Evolutionary conservation across 2,113 vertebrate genomes (phyloP).

Genomic region (Stegostoma tigrinum): DNA sequence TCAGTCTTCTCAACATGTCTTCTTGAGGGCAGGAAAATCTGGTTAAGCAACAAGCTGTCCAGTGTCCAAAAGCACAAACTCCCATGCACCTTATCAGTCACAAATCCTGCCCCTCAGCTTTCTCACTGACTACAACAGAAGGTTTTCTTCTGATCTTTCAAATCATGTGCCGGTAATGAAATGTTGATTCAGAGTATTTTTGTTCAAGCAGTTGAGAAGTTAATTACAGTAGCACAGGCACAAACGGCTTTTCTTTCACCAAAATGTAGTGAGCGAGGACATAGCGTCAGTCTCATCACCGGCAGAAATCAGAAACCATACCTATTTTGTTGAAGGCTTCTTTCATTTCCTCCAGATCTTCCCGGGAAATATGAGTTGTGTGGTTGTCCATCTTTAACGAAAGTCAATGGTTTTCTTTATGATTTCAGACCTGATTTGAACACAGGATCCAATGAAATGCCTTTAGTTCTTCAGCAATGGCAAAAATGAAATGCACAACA

Average conservation of each 20-base stretch:
- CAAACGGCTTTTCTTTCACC: not conserved
- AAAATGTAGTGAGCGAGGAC: not conserved
- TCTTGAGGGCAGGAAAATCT: too few species aligned
- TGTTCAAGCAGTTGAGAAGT: not conserved
- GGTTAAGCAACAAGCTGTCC: too few species aligned
- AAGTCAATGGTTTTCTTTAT: conserved; percentile 38
- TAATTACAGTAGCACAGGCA: not conserved
- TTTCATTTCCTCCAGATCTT: conserved; percentile 82
- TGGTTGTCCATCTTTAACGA: conserved; percentile 70
- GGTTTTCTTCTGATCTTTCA: too few species aligned
- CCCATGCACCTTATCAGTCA: too few species aligned
- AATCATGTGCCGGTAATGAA: too few species aligned
- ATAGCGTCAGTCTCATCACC: not conserved
- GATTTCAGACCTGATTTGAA: conserved; percentile 44
- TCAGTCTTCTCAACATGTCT: too few species aligned
- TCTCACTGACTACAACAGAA: too few species aligned
- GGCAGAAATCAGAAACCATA: conserved; percentile 45
- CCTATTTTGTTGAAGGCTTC: conserved; percentile 92
- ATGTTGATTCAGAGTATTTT: not conserved
- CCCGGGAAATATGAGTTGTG: conserved; percentile 78
- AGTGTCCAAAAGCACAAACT: too few species aligned
- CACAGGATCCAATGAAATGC: not conserved
- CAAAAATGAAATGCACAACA: not conserved
- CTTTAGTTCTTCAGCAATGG: not conserved
- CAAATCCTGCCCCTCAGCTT: too few species aligned